A percentile compares a stretch with the other conserved stretches of the same genome.
Evolutionary conservation across 2,113 vertebrate genomes (phyloP).

Genomic region (Aegotheles bennettii): DNA sequence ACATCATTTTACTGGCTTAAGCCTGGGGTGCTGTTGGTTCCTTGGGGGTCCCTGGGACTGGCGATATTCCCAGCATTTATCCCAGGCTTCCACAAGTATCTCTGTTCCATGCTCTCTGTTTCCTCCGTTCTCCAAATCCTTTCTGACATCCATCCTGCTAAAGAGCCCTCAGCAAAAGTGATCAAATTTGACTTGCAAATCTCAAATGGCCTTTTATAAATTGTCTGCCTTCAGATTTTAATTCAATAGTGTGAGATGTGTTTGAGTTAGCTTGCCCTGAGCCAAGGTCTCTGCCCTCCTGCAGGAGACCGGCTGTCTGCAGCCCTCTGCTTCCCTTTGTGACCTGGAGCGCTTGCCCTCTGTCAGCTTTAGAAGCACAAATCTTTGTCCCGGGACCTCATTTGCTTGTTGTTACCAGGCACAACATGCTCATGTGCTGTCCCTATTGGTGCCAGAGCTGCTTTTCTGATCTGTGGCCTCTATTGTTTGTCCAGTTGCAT

Average conservation of each 20-base stretch:
- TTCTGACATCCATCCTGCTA: background rate
- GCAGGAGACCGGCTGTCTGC: conserved; percentile 5
- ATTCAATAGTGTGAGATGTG: background rate
- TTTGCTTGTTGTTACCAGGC: conserved; percentile 48
- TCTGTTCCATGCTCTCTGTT: background rate
- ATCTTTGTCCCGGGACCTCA: conserved; percentile 29
- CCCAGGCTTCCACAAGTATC: background rate
- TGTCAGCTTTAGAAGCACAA: conserved; percentile 37
- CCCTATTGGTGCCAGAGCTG: conserved; percentile 27
- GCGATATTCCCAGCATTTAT: background rate
- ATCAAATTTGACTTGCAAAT: background rate
- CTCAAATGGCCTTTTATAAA: background rate
- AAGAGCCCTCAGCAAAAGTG: background rate
- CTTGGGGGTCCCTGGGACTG: background rate
- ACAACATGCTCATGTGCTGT: conserved; percentile 32
- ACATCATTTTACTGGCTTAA: background rate
- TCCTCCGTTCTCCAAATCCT: background rate
- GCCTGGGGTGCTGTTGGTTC: background rate
- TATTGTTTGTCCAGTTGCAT: conserved; percentile 48
- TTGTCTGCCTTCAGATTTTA: background rate
- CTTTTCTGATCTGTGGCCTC: conserved; percentile 39
- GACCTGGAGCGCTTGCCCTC: background rate
- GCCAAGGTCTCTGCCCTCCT: background rate
- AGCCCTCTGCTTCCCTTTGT: background rate
- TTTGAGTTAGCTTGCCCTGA: background rate